Base-by-base conservation (phyloP, 2,888 invertebrate genomes). In the Hylaea fasciaria region DNA sequence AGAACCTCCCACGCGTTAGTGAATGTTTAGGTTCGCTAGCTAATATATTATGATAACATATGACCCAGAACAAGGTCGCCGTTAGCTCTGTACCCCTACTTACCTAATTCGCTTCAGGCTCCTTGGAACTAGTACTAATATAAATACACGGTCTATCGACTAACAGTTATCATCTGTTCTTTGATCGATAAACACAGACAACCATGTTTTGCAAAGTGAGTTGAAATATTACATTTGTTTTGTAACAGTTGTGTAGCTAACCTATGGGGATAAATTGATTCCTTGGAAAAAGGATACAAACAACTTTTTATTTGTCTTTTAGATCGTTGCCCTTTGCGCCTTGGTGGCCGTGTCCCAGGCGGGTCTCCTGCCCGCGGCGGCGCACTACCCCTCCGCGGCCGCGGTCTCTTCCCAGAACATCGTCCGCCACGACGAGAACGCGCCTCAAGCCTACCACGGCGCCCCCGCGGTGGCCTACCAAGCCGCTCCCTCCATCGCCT, bases 331-430 rank as follows among this genome's bases (percentile, higher is more conserved):
- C 29, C 69, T 88, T n/a, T 84, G 81, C 67, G 81, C 83, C 16
- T 62, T 86, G 39, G 77, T 81, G 74, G 86, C 86, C 4, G 85
- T 79, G 44, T 74, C 82, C 60, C 77, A 83, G 68, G 87, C 86
- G 9, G 87, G 85, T 56, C 81, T 88, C 17, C 64, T 87, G 69
- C 70, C 85, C 13, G 59, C 12, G 50, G 65, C 9, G 16, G 77
- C 68, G 8, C 86, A 88, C 72, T 85, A 85, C 76, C 83, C 85
- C 9, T 61, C 78, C 9, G 82, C 86, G 7, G 77, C 70, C 29
- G 84, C 86, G 9, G 83, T 88, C 47, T 89, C 89, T 35, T 87
- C 87, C 28, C 87, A 87, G 66, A 85, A 76, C 77, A 82, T 85
- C 66, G 79, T 86, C 14, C 85, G 87, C 56, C 85, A 83, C 75